Conservation (phyloP, 2,888 invertebrate species). For the Pyrrhosoma nymphula region DNA sequence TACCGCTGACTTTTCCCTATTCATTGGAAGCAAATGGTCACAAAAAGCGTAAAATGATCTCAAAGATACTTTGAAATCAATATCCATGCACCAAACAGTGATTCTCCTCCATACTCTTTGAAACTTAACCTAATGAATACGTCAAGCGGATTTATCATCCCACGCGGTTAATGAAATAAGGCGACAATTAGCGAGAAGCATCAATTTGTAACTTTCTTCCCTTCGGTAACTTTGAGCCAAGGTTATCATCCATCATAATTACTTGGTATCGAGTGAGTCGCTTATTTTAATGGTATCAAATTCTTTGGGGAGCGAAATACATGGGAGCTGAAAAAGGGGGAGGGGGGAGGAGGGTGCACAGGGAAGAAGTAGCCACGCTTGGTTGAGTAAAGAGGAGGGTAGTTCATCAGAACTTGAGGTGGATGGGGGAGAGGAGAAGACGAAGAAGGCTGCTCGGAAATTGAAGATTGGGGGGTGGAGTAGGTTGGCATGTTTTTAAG, state of each 20-base stretch:
- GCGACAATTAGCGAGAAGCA: neutral
- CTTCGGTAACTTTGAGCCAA: neutral
- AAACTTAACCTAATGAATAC: no score
- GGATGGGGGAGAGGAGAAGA: neutral
- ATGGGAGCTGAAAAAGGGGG: neutral
- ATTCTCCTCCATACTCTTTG: no score
- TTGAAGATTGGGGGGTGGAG: neutral
- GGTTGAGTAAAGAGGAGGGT: neutral
- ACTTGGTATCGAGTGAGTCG: conserved; percentile 6
- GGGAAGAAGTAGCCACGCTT: neutral
- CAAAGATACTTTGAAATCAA: no score
- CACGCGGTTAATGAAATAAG: neutral
- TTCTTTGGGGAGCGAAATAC: conserved; percentile 5
- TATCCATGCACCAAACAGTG: no score
- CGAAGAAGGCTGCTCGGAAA: neutral
- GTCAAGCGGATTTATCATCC: no score
- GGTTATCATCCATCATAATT: conserved; percentile 47
- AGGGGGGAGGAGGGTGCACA: neutral
- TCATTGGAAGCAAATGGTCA: no score
- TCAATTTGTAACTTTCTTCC: conserved; percentile 6
- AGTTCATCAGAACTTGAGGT: neutral
- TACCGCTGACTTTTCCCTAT: no score
- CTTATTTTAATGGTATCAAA: conserved; percentile 47
- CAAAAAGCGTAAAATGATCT: no score
- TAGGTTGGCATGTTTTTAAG: neutral